These are phyloP conservation scores for Amphipyra tragopoginis DNA, from an alignment of 2,888 invertebrate genomes.

Conservation along the genomic window DNA sequence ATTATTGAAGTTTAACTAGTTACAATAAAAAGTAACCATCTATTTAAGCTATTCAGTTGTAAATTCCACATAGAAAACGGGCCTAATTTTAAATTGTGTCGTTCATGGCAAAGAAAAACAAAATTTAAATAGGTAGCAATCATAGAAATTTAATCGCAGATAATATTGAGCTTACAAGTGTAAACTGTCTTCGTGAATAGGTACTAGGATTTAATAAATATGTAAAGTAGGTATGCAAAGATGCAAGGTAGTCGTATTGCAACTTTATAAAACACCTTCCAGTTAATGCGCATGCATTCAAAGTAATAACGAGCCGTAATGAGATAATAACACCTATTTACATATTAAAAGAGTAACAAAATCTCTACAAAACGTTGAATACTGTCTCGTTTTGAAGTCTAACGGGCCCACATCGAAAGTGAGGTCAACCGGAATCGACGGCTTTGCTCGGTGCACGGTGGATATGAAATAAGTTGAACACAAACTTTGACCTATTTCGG, in stretches of 20 bases:
- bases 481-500: conserved; percentile 43
- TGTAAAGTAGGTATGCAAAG: too few species aligned
- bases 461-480: conserved; percentile 28
- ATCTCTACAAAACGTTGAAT: not conserved
- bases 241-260: conserved; percentile 14
- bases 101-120: conserved; percentile 15
- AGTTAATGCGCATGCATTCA: too few species aligned
- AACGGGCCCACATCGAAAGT: conserved; percentile 28
- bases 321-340: too few species aligned
- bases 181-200: conserved; percentile 2
- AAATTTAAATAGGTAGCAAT: conserved; percentile 19
- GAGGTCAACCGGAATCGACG: conserved; percentile 43
- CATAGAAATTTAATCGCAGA: conserved; percentile 24
- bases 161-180: conserved; percentile 11
- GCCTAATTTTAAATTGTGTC: not conserved
- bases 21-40: not conserved
- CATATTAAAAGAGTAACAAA: not conserved
- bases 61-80: not conserved
- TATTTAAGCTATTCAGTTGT: not conserved
- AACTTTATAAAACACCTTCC: too few species aligned
- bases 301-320: too few species aligned
- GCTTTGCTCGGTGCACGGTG: conserved; percentile 11
- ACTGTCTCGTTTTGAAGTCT: conserved; percentile 16
- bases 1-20: not conserved
- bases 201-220: too few species aligned